phyloP scores from a whole-genome alignment of 1,140 invertebrate species.

The Ceratoteleas bidentatus region DNA sequence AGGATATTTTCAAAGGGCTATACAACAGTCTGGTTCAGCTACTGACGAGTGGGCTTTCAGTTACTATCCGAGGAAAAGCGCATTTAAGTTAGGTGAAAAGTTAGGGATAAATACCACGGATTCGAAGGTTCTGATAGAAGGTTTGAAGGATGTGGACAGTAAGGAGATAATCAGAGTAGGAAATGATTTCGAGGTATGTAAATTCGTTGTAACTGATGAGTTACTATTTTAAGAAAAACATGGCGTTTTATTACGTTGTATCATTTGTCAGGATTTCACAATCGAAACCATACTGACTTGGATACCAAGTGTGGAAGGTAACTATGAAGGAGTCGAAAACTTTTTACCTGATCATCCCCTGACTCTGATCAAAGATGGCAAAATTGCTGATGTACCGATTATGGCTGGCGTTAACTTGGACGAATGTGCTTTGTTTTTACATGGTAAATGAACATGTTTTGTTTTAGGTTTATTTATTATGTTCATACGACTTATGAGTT shows the following conservation, averaged over 20 bases:
- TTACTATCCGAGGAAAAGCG: slow-evolving; percentile 83
- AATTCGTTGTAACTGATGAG: not conserved
- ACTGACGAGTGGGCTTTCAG: slow-evolving; percentile 87
- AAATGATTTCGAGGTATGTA: slow-evolving; percentile 61
- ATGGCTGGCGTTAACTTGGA: slow-evolving; percentile 85
- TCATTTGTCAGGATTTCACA: slow-evolving; percentile 10
- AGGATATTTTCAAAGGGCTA: slow-evolving; percentile 86
- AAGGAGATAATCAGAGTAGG: slow-evolving; percentile 83
- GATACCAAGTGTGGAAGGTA: slow-evolving; percentile 85
- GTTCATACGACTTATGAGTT: not conserved
- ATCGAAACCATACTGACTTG: slow-evolving; percentile 79
- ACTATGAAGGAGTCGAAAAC: slow-evolving; percentile 78
- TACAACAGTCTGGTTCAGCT: slow-evolving; percentile 89
- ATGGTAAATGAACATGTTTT: slow-evolving; percentile 57
- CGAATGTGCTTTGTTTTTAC: slow-evolving; percentile 80
- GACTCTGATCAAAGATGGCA: slow-evolving; percentile 79
- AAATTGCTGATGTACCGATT: slow-evolving; percentile 83
- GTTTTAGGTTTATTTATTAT: not conserved
- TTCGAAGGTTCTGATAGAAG: slow-evolving; percentile 82
- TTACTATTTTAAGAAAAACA: not conserved
- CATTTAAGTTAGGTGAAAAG: slow-evolving; percentile 84
- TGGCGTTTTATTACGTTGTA: slow-evolving; percentile 1
- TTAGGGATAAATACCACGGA: slow-evolving; percentile 82
- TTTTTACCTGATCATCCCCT: slow-evolving; percentile 84
- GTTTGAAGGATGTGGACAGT: slow-evolving; percentile 82